A percentile compares a stretch with the other conserved stretches of the same genome.
Evolutionary conservation across 2,113 vertebrate species (phyloP).

Genomic region (Lagenorhynchus albirostris): DNA sequence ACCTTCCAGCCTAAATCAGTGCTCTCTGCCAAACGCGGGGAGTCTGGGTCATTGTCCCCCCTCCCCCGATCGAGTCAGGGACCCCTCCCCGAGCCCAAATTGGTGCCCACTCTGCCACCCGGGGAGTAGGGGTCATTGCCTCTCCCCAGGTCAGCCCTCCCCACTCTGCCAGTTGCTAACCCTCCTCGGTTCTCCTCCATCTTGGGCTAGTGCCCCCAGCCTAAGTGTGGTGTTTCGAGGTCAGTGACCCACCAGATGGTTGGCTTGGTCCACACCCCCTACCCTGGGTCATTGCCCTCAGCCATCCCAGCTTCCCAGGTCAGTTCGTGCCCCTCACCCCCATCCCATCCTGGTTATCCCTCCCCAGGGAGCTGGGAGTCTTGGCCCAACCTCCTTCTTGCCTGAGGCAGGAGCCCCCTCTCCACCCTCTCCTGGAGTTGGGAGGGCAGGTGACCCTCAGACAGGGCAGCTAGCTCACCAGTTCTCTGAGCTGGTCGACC

Average conservation of each 20-base stretch:
- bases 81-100: constrained; percentile 50
- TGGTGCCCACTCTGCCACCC: not conserved
- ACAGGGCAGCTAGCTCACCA: constrained; percentile 16
- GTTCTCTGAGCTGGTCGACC: not conserved
- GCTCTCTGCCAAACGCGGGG: not conserved
- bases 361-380: not conserved
- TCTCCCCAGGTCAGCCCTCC: not conserved
- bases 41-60: constrained; percentile 49
- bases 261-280: not conserved
- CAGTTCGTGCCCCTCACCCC: not conserved
- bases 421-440: not conserved
- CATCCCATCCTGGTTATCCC: not conserved
- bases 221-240: constrained; percentile 20
- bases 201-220: not conserved
- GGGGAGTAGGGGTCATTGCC: not conserved
- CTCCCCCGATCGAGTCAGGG: not conserved
- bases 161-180: not conserved
- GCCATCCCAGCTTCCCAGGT: not conserved
- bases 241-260: constrained; percentile 44
- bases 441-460: not conserved
- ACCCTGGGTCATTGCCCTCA: not conserved
- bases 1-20: not conserved
- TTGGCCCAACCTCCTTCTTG: not conserved
- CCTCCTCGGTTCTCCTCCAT: not conserved
- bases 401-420: not conserved